Conservation (phyloP, 2,797 vertebrate species). For the Rhodeus uyekii region DNA sequence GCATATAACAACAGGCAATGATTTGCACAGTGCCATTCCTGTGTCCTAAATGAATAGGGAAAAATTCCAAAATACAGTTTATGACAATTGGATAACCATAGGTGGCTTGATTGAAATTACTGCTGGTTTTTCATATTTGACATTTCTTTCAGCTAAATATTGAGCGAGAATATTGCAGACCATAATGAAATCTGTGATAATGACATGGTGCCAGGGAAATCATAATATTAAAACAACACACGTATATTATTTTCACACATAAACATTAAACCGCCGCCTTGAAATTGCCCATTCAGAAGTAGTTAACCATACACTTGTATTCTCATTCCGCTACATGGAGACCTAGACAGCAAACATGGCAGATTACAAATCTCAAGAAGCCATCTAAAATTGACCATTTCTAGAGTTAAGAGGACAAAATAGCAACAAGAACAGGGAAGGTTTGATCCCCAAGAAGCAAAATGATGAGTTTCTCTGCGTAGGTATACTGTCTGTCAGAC, state of each 20-base stretch:
- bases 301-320: background rate
- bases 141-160: constrained; percentile 16
- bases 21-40: constrained; percentile 27
- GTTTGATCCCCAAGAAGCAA: constrained; percentile 72
- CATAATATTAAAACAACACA: background rate
- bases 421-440: constrained; percentile 55
- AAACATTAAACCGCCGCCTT: background rate
- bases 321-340: constrained; percentile 18
- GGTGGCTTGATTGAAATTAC: constrained; percentile 40
- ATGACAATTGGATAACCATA: constrained; percentile 38
- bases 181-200: background rate
- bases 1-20: constrained; percentile 26
- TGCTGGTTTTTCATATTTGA: constrained; percentile 1
- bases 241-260: background rate
- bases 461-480: constrained; percentile 71
- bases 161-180: too few species aligned
- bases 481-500: constrained; percentile 71
- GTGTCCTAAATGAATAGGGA: constrained; percentile 21
- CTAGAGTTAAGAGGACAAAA: constrained; percentile 55
- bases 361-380: constrained; percentile 50
- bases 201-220: background rate
- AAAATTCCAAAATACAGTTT: constrained; percentile 1
- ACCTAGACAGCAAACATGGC: constrained; percentile 41
- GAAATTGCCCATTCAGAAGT: background rate
- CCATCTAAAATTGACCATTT: constrained; percentile 56